Conservation (phyloP, 2,113 vertebrate genomes). For the human (Homo sapiens) region DNA sequence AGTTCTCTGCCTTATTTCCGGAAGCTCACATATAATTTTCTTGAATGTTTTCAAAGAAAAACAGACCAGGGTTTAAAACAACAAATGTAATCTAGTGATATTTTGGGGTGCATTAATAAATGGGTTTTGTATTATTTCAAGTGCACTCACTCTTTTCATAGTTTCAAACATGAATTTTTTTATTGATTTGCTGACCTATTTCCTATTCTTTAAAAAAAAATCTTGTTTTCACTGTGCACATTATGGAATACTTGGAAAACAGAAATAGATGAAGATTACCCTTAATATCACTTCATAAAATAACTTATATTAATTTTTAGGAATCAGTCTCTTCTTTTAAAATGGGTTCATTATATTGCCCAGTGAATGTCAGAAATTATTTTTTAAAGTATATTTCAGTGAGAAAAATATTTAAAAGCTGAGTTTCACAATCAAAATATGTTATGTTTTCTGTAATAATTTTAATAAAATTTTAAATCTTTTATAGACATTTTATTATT, state of each 20-base stretch:
- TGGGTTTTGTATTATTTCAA: background rate
- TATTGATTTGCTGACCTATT: background rate
- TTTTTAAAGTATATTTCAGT: background rate
- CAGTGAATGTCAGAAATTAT: background rate
- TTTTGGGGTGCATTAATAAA: background rate
- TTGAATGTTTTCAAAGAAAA: slow-evolving; percentile 4
- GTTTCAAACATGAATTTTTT: background rate
- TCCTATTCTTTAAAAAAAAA: background rate
- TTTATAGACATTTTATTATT: background rate
- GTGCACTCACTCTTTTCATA: background rate
- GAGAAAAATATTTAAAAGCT: slow-evolving; percentile 32
- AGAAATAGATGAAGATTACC: background rate
- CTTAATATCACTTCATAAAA: background rate
- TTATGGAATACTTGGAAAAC: slow-evolving; percentile 2
- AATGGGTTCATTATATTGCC: background rate
- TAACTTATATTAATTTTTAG: background rate
- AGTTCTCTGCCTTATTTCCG: background rate
- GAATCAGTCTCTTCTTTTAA: background rate
- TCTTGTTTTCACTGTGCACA: background rate
- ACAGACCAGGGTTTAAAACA: background rate
- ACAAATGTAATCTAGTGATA: background rate
- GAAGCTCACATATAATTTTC: background rate
- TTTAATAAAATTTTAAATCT: background rate
- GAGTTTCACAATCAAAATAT: background rate
- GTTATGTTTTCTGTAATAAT: background rate